Conservation (phyloP, 2,888 invertebrate genomes). For the Leptinotarsa peninsularis region DNA sequence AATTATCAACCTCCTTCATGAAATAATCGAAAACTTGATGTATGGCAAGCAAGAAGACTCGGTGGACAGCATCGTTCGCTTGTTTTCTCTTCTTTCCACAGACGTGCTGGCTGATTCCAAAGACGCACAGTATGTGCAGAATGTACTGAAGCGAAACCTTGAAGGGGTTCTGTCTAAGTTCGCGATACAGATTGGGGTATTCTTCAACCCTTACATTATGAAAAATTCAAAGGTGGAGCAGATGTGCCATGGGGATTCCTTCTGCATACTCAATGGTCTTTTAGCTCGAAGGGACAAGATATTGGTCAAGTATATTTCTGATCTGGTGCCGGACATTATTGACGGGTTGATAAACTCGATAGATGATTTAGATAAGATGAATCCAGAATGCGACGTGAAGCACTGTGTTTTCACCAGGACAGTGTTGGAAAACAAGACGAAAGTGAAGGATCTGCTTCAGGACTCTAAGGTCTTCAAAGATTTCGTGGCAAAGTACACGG, state of each 20-base stretch:
- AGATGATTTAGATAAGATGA: slow-evolving; percentile 8
- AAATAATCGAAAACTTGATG: background rate
- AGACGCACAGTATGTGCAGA: slow-evolving; percentile 26
- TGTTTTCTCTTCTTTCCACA: background rate
- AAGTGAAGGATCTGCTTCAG: background rate
- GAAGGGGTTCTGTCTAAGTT: background rate
- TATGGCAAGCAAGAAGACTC: background rate
- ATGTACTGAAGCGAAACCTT: slow-evolving; percentile 10
- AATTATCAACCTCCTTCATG: background rate
- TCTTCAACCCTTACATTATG: slow-evolving; percentile 32
- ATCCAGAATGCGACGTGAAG: slow-evolving; percentile 16
- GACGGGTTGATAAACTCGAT: slow-evolving; percentile 12
- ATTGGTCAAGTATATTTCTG: slow-evolving; percentile 1
- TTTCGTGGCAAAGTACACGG: background rate
- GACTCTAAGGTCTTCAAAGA: slow-evolving; percentile 4
- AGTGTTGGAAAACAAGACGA: background rate
- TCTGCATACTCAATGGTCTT: slow-evolving; percentile 27
- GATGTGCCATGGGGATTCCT: slow-evolving; percentile 15
- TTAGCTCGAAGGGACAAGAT: slow-evolving; percentile 17
- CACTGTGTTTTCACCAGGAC: slow-evolving; percentile 35
- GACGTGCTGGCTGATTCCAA: slow-evolving; percentile 11
- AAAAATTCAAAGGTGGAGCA: slow-evolving; percentile 20
- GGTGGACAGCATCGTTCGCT: background rate
- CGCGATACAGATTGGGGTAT: background rate
- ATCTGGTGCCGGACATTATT: slow-evolving; percentile 20